These are phyloP conservation scores for Hyles lineata DNA, from an alignment of 2,888 invertebrate genomes.

Conservation along the genomic window DNA sequence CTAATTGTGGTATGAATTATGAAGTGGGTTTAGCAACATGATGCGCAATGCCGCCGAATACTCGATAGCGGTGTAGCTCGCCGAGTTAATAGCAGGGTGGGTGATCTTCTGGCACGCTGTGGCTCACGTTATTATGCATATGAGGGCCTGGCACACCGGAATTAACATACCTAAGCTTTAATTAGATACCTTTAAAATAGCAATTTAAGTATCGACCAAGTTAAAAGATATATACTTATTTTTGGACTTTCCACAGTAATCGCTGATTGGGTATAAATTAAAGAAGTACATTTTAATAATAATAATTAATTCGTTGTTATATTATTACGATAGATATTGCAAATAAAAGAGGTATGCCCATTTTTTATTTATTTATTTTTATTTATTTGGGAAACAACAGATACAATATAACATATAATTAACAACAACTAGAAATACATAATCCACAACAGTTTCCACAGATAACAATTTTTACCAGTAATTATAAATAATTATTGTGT, in stretches of 20 bases:
- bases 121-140: background rate
- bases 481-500: too few relatives aligned
- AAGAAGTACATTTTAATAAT: background rate
- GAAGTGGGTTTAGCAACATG: background rate
- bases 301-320: background rate
- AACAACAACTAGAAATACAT: too few relatives aligned
- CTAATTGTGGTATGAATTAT: conserved; percentile 12
- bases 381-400: too few relatives aligned
- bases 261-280: background rate
- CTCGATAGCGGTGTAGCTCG: background rate
- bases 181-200: background rate
- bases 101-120: background rate
- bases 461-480: too few relatives aligned
- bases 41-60: conserved; percentile 2
- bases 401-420: too few relatives aligned
- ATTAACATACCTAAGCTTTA: background rate
- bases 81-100: background rate
- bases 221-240: background rate
- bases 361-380: too few relatives aligned
- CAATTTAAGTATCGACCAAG: too few relatives aligned
- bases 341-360: background rate
- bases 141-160: background rate
- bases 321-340: background rate
- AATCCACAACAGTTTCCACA: too few relatives aligned
- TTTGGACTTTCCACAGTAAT: background rate